Percentiles rank a stretch among this genome's conserved stretches.
Evolutionary conservation across 2,113 vertebrate species (phyloP).

Genomic region (Atrichornis clamosus): DNA sequence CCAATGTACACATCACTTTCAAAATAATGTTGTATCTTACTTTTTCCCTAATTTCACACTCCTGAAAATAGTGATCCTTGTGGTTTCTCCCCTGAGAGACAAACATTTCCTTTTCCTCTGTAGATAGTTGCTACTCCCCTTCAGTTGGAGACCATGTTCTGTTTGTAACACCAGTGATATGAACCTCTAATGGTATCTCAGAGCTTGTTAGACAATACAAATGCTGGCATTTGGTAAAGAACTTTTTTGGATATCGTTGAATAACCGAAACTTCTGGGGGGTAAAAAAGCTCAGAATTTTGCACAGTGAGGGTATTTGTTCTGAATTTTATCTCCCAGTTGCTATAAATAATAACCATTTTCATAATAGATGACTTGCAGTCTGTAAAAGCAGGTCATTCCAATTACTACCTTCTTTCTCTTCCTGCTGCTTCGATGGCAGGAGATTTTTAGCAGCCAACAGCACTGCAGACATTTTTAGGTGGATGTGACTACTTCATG

Average conservation of each 20-base stretch:
- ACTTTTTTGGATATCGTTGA: neutral
- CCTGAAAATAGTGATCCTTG: neutral
- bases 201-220: neutral
- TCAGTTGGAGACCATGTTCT: neutral
- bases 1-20: neutral
- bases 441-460: neutral
- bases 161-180: neutral
- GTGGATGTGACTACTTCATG: neutral
- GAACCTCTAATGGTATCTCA: neutral
- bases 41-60: neutral
- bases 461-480: neutral
- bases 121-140: neutral
- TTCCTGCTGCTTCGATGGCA: neutral
- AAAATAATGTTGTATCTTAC: neutral
- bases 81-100: neutral
- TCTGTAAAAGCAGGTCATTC: conserved; percentile 42
- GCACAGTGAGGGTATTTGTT: neutral
- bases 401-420: neutral
- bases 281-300: neutral
- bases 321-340: neutral
- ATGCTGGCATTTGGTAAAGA: neutral
- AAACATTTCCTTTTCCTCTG: neutral
- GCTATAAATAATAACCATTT: conserved; percentile 45
- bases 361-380: conserved; percentile 28
- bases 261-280: neutral